Conservation (phyloP, 2,113 vertebrate genomes). For the Taxidea taxus region DNA sequence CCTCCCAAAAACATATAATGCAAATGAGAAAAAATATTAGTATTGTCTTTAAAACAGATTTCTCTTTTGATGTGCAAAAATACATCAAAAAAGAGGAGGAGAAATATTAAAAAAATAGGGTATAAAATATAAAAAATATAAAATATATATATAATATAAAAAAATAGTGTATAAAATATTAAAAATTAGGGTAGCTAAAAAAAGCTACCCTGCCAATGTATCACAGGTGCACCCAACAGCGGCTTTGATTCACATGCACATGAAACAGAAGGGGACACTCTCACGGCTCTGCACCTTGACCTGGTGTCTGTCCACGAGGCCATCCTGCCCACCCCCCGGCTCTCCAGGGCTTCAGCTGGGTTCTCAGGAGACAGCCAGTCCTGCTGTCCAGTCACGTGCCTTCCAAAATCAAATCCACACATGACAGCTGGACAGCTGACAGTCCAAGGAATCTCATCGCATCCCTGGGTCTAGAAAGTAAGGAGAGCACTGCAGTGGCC, state of each 20-base stretch:
- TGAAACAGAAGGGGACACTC: accelerated
- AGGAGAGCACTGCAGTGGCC: accelerated
- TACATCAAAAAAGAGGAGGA: not conserved
- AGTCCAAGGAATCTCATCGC: accelerated
- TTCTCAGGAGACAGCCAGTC: accelerated
- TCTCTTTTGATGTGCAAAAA: not conserved
- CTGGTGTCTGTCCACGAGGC: not conserved
- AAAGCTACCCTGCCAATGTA: accelerated
- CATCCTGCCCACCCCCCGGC: accelerated
- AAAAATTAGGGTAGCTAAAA: accelerated
- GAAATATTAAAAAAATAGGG: no score
- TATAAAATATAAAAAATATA: no score
- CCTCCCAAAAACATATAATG: not conserved
- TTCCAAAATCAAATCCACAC: not conserved
- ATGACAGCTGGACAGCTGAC: accelerated
- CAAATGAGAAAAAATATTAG: not conserved
- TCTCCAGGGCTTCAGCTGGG: not conserved
- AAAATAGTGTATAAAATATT: no score
- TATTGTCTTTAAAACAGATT: not conserved
- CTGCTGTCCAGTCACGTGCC: no score
- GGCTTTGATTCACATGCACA: accelerated
- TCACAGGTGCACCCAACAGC: accelerated
- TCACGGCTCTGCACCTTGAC: accelerated
- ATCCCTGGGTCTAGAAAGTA: not conserved
- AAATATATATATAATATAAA: no score